phyloP scores from a whole-genome alignment of 2,888 invertebrate species.

The Ganaspis brasiliensis region DNA sequence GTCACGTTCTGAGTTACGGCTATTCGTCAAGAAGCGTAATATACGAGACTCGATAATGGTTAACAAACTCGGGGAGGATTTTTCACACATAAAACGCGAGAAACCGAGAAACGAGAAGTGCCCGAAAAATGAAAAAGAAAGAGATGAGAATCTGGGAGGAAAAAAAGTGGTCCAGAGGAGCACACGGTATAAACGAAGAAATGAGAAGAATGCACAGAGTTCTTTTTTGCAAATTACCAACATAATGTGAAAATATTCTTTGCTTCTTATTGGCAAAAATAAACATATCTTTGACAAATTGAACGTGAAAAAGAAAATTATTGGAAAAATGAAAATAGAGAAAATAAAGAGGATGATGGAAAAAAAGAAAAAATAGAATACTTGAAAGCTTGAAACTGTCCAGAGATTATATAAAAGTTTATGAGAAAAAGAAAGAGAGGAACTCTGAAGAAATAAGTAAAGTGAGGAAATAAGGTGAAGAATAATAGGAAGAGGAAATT shows the following conservation, averaged over 20 bases:
- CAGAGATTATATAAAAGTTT: too few species aligned
- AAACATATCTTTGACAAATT: neutral
- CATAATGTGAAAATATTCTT: neutral
- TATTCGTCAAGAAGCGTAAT: conserved; percentile 36
- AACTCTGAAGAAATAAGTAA: too few species aligned
- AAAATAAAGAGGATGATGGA: too few species aligned
- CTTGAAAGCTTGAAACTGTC: too few species aligned
- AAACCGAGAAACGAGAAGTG: conserved; percentile 37
- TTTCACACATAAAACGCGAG: conserved; percentile 31
- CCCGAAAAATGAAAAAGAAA: conserved; percentile 15
- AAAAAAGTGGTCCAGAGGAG: conserved; percentile 29
- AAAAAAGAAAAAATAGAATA: too few species aligned
- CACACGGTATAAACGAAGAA: conserved; percentile 14
- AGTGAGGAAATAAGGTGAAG: too few species aligned
- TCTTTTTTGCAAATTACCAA: conserved; percentile 22
- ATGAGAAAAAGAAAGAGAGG: too few species aligned
- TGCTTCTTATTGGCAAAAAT: neutral
- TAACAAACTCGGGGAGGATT: conserved; percentile 22
- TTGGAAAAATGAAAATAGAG: too few species aligned
- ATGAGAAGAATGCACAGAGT: conserved; percentile 6
- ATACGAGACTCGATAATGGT: conserved; percentile 32
- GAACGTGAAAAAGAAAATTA: too few species aligned
- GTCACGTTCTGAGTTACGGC: conserved; percentile 39
- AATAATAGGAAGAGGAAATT: too few species aligned
- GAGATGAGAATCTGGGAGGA: conserved; percentile 3